A percentile compares a stretch with the other conserved stretches of the same genome.
These are phyloP conservation scores for Sturmia bella DNA, from an alignment of 2,888 invertebrate species.

Conservation along the genomic window DNA sequence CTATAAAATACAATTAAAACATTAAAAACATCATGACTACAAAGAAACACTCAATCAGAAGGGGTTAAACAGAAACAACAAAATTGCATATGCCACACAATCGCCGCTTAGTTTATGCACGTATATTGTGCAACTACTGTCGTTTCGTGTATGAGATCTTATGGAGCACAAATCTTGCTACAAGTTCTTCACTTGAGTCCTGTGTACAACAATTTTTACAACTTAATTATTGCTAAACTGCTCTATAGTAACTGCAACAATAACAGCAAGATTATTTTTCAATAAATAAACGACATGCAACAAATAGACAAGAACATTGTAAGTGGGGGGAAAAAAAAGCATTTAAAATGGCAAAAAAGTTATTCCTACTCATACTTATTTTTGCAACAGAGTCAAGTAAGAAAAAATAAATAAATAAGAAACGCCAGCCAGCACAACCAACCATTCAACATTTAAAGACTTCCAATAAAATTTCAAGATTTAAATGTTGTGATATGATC, in stretches of 20 bases:
- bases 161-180: slow-evolving; percentile 36
- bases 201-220: slow-evolving; percentile 77
- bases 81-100: slow-evolving; percentile 3
- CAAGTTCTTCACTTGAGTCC: slow-evolving; percentile 43
- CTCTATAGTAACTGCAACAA: slow-evolving; percentile 68
- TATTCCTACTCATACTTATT: slow-evolving; percentile 2
- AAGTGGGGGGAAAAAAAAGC: slow-evolving; percentile 12
- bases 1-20: slow-evolving; percentile 62
- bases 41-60: slow-evolving; percentile 30
- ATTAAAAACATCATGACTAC: slow-evolving; percentile 46
- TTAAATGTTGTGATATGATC: slow-evolving; percentile 71
- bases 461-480: slow-evolving; percentile 63
- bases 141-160: slow-evolving; percentile 49
- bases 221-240: slow-evolving; percentile 81
- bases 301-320: slow-evolving; percentile 61
- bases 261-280: slow-evolving; percentile 61
- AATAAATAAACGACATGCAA: slow-evolving; percentile 70
- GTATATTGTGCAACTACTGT: not conserved
- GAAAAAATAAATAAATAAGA: slow-evolving; percentile 1
- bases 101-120: not conserved
- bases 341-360: not conserved
- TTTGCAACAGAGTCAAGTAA: slow-evolving; percentile 13
- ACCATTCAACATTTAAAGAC: slow-evolving; percentile 58
- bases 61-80: slow-evolving; percentile 20
- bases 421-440: slow-evolving; percentile 42